Evolutionary conservation across 1,140 invertebrate genomes (phyloP), one percentile per base, ranked within the genome.

Genomic region (Brachionus angularis): DNA sequence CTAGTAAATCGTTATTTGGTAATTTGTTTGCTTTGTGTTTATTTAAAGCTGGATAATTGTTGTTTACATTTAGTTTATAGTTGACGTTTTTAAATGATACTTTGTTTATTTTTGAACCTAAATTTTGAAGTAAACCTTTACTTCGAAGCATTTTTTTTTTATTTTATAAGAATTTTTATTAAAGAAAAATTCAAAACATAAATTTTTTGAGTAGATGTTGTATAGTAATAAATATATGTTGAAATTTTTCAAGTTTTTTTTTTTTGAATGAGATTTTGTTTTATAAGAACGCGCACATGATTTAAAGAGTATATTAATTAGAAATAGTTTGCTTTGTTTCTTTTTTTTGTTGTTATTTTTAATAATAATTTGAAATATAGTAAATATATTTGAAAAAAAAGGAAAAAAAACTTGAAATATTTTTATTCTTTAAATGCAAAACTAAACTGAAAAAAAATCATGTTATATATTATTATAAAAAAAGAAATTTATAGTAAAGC

Each of bases 31-130:
- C 18, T 34, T 39, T 58, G 5, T 23, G 53, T 36, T 42, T 42
- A 42, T 42, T 42, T n/a, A 42, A 42, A 42, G 25, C 53, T 14
- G 53, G 53, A 39, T 58, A 58, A 33, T 58, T 58, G 21, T 58
- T 58, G 25, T 58, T 58, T 58, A 58, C 53, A 58, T 58, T 58
- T 58, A 58, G 21, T 25, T 58, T 58, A 23, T 58, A 58, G 25
- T 58, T 58, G 1, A 58, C 21, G 7, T 58, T 58, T 58, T 58
- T 58, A 21, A 21, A 8, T 21, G 53, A 23, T 25, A 39, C 23
- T 14, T 21, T n/a, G 23, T 58, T 58, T 16, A 55, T n/a, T 34
- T 55, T 58, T 1, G 34, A 23, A 21, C 53, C 53, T 21, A 58
- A 12, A 21, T 33, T 58, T 58, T 36, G 33, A 3, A 58, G 27